Evolutionary conservation across 2,888 invertebrate genomes (phyloP).

Genomic region (Pollenia griseotomentosa): DNA sequence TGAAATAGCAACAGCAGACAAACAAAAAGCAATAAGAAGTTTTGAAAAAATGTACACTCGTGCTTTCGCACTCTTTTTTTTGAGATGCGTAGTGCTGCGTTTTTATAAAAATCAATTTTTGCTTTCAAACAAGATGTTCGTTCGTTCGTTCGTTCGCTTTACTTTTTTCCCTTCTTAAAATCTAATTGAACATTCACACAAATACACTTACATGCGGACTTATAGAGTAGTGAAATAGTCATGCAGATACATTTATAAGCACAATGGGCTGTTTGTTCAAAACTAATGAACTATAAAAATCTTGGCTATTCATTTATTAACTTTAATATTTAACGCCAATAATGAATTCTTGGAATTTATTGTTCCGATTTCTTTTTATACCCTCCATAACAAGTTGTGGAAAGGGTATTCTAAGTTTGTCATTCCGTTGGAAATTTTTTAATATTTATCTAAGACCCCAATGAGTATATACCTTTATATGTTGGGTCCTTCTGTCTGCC

Average conservation of each 20-base stretch:
- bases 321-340: too few relatives aligned
- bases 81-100: slow-evolving; percentile 73
- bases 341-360: too few relatives aligned
- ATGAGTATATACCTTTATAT: too few relatives aligned
- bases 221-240: neutral
- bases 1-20: slow-evolving; percentile 23
- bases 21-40: slow-evolving; percentile 39
- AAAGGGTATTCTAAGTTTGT: too few relatives aligned
- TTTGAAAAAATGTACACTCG: slow-evolving; percentile 46
- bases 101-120: slow-evolving; percentile 71
- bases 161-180: slow-evolving; percentile 60
- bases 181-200: slow-evolving; percentile 36
- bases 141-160: slow-evolving; percentile 28
- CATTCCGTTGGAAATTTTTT: too few relatives aligned
- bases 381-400: too few relatives aligned
- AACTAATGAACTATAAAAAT: slow-evolving; percentile 5
- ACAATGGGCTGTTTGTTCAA: slow-evolving; percentile 17
- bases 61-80: slow-evolving; percentile 60
- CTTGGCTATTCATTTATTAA: neutral
- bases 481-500: too few relatives aligned
- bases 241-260: neutral
- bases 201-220: slow-evolving; percentile 15
- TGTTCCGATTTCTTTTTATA: too few relatives aligned
- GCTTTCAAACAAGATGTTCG: slow-evolving; percentile 65
- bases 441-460: too few relatives aligned